Evolutionary conservation across 2,113 vertebrate species (phyloP).

Genomic region (Actenoides lindsayi): DNA sequence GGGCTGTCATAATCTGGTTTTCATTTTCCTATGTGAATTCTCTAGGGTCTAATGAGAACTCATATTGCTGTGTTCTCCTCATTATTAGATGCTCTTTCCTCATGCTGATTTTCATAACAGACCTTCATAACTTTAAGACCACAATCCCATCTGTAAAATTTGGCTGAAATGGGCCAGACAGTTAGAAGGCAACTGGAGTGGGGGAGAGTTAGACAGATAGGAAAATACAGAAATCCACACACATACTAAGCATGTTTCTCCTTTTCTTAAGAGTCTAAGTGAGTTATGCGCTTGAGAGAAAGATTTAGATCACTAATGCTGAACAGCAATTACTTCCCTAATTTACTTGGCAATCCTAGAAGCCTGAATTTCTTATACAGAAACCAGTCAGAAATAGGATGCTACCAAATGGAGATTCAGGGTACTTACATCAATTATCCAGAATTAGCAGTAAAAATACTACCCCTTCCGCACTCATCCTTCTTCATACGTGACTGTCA

Average conservation of each 20-base stretch:
- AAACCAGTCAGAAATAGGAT: background rate
- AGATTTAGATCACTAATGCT: conserved; percentile 3
- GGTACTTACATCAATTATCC: background rate
- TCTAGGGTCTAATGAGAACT: background rate
- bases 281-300: background rate
- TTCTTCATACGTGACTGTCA: background rate
- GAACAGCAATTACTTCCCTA: background rate
- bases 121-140: background rate
- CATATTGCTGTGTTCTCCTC: background rate
- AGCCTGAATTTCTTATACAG: background rate
- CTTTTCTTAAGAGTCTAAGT: background rate
- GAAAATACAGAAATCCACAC: background rate
- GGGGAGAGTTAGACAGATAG: rapidly evolving
- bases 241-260: background rate
- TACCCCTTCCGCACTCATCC: background rate
- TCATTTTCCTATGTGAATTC: rapidly evolving
- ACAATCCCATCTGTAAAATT: background rate
- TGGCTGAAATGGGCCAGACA: background rate
- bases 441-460: background rate
- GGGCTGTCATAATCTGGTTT: background rate
- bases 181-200: background rate
- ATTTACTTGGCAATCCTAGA: background rate
- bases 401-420: background rate
- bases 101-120: background rate
- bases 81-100: background rate